phyloP scores from a whole-genome alignment of 2,888 invertebrate species.

The Cheilosia pagana region DNA sequence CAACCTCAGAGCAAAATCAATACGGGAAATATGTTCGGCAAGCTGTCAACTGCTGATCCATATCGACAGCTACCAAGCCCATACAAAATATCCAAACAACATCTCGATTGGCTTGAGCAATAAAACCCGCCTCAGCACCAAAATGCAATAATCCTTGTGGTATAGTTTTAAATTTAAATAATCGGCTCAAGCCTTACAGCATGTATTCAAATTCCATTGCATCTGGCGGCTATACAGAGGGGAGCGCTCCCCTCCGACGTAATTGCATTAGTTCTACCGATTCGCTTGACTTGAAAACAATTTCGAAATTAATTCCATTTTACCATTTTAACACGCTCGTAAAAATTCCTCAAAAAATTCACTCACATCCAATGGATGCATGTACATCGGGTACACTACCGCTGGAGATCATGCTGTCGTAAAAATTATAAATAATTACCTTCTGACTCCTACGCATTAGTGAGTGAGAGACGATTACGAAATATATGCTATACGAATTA shows the following conservation, averaged over 20 bases:
- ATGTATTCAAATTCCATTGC: slow-evolving; percentile 6
- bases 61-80: too few species aligned
- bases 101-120: too few species aligned
- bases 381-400: not conserved
- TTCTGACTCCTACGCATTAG: slow-evolving; percentile 49
- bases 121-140: not conserved
- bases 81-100: too few species aligned
- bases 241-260: not conserved
- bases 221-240: not conserved
- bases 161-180: slow-evolving; percentile 27
- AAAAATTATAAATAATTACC: slow-evolving; percentile 52
- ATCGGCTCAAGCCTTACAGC: slow-evolving; percentile 16
- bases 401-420: slow-evolving; percentile 18
- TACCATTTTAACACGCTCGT: slow-evolving; percentile 30
- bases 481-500: slow-evolving; percentile 20
- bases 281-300: slow-evolving; percentile 49
- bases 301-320: slow-evolving; percentile 38
- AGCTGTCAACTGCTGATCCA: too few species aligned
- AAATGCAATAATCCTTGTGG: slow-evolving; percentile 15
- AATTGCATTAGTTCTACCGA: slow-evolving; percentile 26
- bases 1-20: too few species aligned
- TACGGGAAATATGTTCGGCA: too few species aligned
- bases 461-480: slow-evolving; percentile 30
- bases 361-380: not conserved
- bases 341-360: slow-evolving; percentile 37